Evolutionary conservation across 1,140 invertebrate species (phyloP), one percentile per base, ranked within the genome.

Genomic region (Lordiphosa stackelbergi): DNA sequence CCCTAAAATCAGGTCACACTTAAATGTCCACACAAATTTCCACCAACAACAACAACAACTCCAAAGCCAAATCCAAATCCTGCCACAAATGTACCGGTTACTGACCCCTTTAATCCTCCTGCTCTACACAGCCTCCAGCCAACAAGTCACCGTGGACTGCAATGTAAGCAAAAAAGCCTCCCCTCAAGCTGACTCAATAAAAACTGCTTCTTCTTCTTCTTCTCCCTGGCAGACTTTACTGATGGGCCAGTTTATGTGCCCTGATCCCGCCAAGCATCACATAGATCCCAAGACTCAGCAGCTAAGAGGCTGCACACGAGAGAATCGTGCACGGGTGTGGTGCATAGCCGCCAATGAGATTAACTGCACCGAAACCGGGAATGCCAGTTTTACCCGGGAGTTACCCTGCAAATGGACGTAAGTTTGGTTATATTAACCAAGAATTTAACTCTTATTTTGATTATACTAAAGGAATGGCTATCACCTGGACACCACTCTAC

Each of bases 321-420:
- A 95, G 37, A 75, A 75, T 38, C 69, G 69, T 13, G 77, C 78
- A 4, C 73, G 72, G 16, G 95, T 97, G 22, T 88, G 90, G 58
- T 99, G 97, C 88, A 90, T 93, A 86, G 93, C 95, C 53, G 94
- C 94, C 7, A 92, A 94, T 66, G 93, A 93, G 19, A 92, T 98
- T 42, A 92, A 92, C 47, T 99, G 97, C 87, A 90, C 89, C 65
- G 94, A 94, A 88, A 92, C 93, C 1, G 92, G 92, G 38, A 95
- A 94, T 88, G 91, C 92, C 52, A 93, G 92, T 22, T 98, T 98
- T 88, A 92, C 91, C 57, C 93, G 91, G 84, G 92, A 95, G 78
- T 91, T 96, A 71, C 92, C 94, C 42, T 98, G 97, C 88, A 94
- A 95, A 90, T 98, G 95, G 93, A 97, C 96, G 94, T 96, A 91